Conservation (phyloP, 2,113 vertebrate species). For the Aphyosemion australe region DNA sequence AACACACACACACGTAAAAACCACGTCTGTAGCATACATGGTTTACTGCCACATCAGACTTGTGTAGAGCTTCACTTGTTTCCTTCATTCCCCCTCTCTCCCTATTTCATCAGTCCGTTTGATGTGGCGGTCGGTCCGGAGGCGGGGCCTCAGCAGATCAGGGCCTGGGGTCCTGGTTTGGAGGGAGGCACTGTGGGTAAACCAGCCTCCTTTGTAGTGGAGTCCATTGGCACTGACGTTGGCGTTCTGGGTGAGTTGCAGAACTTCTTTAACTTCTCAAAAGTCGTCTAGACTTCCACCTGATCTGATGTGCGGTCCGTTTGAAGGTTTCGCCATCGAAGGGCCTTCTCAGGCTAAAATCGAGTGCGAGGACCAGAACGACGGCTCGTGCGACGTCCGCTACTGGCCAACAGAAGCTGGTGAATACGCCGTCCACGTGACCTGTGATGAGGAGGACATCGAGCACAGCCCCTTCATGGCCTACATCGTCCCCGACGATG, state of each 20-base stretch:
- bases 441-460: constrained; percentile 97
- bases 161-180: constrained; percentile 96
- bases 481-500: constrained; percentile 82
- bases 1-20: background rate
- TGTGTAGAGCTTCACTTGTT: background rate
- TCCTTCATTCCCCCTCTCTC: background rate
- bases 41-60: background rate
- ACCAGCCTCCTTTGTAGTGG: constrained; percentile 91
- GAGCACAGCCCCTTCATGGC: constrained; percentile 97
- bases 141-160: constrained; percentile 92
- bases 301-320: background rate
- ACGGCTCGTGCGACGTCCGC: constrained; percentile 93
- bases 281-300: background rate
- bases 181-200: constrained; percentile 89
- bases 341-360: constrained; percentile 98
- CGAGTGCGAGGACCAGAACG: constrained; percentile 94
- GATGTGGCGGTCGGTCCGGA: constrained; percentile 89
- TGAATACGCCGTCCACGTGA: constrained; percentile 95
- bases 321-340: constrained; percentile 95
- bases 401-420: constrained; percentile 96
- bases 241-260: constrained; percentile 89
- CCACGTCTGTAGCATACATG: background rate
- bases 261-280: no score
- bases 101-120: constrained; percentile 89
- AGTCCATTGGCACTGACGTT: constrained; percentile 92